A percentile compares a stretch with the other conserved stretches of the same genome.
Conservation (phyloP, 2,797 vertebrate species). For the Babyrousa celebensis region DNA sequence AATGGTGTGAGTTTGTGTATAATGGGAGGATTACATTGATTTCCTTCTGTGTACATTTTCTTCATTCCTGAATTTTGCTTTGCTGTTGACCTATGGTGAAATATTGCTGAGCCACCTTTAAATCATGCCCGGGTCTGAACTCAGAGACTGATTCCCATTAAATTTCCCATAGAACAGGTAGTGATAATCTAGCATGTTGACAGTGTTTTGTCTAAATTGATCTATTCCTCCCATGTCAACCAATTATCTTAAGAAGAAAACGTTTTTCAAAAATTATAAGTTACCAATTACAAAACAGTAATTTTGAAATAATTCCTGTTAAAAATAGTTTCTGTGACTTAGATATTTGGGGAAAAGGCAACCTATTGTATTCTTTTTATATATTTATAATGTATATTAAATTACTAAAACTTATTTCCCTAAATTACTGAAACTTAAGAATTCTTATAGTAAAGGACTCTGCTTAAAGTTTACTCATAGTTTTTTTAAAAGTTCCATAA, state of each 20-base stretch:
- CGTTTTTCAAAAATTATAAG: background rate
- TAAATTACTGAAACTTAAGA: too few species aligned
- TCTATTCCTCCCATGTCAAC: background rate
- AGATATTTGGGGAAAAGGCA: too few species aligned
- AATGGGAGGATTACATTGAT: background rate
- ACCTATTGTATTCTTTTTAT: too few species aligned
- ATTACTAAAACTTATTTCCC: too few species aligned
- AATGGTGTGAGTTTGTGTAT: background rate
- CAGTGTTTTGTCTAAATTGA: constrained; percentile 18
- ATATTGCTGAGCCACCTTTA: background rate
- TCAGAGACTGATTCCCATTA: background rate
- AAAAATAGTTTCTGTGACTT: too few species aligned
- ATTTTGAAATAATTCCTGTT: background rate
- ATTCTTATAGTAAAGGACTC: too few species aligned
- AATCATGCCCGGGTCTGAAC: background rate
- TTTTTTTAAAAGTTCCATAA: too few species aligned
- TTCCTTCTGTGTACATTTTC: background rate
- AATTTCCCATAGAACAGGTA: background rate
- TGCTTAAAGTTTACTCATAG: too few species aligned
- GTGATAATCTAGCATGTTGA: background rate
- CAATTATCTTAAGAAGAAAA: background rate
- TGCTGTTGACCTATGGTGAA: background rate
- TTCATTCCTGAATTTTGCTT: background rate
- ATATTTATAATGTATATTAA: too few species aligned
- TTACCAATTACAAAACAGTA: background rate